phyloP scores from a whole-genome alignment of 2,888 invertebrate genomes.

The Apamea anceps region DNA sequence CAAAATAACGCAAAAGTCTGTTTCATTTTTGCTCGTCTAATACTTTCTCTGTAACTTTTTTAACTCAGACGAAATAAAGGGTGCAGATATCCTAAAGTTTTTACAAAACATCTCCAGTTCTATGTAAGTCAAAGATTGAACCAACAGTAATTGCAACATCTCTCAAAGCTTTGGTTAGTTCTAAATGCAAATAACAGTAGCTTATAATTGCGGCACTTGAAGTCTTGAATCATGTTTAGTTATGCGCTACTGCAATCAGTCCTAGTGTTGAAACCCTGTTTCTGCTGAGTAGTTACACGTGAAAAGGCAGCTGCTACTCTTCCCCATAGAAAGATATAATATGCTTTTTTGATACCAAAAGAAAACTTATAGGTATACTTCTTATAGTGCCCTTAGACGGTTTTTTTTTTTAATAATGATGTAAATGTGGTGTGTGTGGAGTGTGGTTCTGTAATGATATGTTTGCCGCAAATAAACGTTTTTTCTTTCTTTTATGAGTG shows the following conservation, averaged over 20 bases:
- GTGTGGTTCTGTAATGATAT: too few relatives aligned
- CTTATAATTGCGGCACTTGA: constrained; percentile 25
- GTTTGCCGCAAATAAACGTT: too few relatives aligned
- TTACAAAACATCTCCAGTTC: neutral
- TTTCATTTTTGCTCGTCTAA: neutral
- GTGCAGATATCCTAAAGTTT: neutral
- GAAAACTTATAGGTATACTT: neutral
- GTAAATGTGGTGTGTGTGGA: neutral
- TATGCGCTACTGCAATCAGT: constrained; percentile 13
- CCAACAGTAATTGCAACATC: constrained; percentile 6
- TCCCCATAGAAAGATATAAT: neutral
- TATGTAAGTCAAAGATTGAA: neutral
- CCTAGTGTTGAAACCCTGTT: neutral
- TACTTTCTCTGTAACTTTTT: too few relatives aligned
- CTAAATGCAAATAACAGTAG: constrained; percentile 17
- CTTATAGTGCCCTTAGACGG: too few relatives aligned
- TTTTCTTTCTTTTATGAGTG: too few relatives aligned
- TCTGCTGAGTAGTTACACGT: neutral
- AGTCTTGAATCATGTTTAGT: neutral
- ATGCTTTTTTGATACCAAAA: too few relatives aligned
- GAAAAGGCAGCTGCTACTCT: neutral
- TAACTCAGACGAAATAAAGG: neutral
- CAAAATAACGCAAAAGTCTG: neutral
- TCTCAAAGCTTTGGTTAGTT: constrained; percentile 1
- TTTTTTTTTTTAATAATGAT: neutral